Conservation (phyloP, 2,113 vertebrate genomes). For the Forbesichthys papilliferus region DNA sequence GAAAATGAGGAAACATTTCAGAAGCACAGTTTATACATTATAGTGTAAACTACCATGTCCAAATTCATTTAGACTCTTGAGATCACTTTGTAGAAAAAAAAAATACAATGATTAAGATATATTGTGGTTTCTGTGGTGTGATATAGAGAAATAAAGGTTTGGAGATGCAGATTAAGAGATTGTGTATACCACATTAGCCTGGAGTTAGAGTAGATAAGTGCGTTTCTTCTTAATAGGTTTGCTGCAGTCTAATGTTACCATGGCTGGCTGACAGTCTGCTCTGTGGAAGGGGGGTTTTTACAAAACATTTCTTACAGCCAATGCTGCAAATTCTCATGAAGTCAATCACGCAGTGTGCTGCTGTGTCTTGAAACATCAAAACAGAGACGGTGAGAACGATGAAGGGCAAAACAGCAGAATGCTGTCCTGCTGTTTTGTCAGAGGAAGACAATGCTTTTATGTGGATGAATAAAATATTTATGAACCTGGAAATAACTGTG, state of each 20-base stretch:
- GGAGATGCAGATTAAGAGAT: constrained; percentile 15
- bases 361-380: too few relatives aligned
- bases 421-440: too few relatives aligned
- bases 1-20: background rate
- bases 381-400: too few relatives aligned
- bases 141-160: background rate
- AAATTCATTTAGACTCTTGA: background rate
- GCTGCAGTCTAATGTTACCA: constrained; percentile 41
- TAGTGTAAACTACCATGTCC: background rate
- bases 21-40: background rate
- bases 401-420: too few relatives aligned
- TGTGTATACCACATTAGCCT: background rate
- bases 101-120: constrained; percentile 1
- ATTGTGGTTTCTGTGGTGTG: background rate
- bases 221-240: constrained; percentile 28
- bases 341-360: background rate
- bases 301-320: background rate
- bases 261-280: constrained; percentile 28
- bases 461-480: too few relatives aligned
- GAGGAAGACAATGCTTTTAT: too few relatives aligned
- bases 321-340: too few relatives aligned
- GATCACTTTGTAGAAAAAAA: constrained; percentile 9
- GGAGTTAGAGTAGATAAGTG: constrained; percentile 17
- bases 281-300: constrained; percentile 21
- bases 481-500: too few relatives aligned